Percentiles rank a stretch among this genome's conserved stretches.
phyloP scores from a whole-genome alignment of 1,140 invertebrate species.

The Tetraneura akinire region DNA sequence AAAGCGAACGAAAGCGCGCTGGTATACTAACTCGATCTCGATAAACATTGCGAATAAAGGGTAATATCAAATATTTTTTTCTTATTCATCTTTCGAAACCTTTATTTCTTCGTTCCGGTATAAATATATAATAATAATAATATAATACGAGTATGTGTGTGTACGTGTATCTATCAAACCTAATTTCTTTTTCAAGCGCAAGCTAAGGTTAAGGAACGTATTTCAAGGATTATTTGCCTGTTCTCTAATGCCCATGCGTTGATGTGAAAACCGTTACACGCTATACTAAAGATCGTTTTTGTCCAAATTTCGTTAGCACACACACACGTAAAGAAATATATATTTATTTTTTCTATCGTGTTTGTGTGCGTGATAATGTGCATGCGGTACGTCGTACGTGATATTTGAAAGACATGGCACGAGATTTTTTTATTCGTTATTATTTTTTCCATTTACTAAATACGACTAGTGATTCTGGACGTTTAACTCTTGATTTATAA shows the following conservation, averaged over 20 bases:
- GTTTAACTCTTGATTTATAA: not conserved
- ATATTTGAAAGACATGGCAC: not conserved
- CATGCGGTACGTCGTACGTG: not conserved
- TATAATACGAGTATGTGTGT: no score
- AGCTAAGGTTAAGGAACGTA: no score
- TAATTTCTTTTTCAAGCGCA: no score
- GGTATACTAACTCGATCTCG: conserved; percentile 10
- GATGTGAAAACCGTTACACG: conserved; percentile 15
- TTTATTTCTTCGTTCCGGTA: not conserved
- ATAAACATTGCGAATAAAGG: not conserved
- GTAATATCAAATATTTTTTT: no score
- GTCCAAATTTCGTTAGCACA: not conserved
- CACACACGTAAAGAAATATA: not conserved
- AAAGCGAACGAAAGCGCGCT: not conserved
- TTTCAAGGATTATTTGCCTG: no score
- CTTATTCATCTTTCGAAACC: not conserved
- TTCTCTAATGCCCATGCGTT: no score
- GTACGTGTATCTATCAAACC: no score
- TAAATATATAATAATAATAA: no score
- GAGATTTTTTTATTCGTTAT: not conserved
- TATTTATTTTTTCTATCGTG: not conserved
- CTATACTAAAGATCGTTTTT: not conserved
- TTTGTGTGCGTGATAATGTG: no score
- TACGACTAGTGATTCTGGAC: not conserved
- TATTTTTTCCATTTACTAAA: not conserved